Evolutionary conservation across 2,113 vertebrate species (phyloP), one percentile per base, ranked within the genome.

Genomic region (Pterocles orientalis): DNA sequence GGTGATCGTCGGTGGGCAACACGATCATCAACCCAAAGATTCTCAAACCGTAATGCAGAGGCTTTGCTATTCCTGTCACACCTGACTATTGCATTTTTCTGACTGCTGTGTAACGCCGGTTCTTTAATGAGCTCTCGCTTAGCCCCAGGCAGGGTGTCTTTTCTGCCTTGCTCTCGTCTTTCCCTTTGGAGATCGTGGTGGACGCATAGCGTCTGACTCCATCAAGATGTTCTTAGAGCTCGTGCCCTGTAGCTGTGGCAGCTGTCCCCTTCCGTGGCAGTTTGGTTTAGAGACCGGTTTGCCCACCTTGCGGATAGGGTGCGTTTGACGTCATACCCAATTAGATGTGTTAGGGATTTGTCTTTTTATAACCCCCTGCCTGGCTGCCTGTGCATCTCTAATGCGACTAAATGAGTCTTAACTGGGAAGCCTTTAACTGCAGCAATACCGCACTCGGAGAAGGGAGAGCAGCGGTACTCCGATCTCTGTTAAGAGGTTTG

Each of bases 401-500:
- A 95, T 94, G 82, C 28, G 26, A 89, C 86, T 91, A 82, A 92
- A 79, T 64, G 69, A 89, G 88, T 91, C 91, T 94, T 94, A 96
- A 91, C 92, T 51, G 33, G 94, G 93, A 82, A 62, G 94, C 91
- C 88, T 86, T 82, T 56, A 87, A 87, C 87, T 85, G 93, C 89
- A 87, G 86, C 87, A 72, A 9, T 39, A 14, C 73, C 62, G 82
- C 7, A 2, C 70, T 73, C 66, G 34, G 77, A 58, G 91, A 29
- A 90, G 91, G 69, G 71, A 73, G 6, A 48, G 91, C 78, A 82
- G 69, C 6, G 0, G 75, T 76, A 11, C 87, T 92, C 45, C 87
- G 85, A 94, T 96, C 91, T 82, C 78, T 57, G 45, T 69, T 96
- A 96, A 96, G 82, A 87, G 93, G 81, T 93, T 96, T 96, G 75